phyloP scores from a whole-genome alignment of 2,797 vertebrate genomes.

The Eurystomus glaucurus region DNA sequence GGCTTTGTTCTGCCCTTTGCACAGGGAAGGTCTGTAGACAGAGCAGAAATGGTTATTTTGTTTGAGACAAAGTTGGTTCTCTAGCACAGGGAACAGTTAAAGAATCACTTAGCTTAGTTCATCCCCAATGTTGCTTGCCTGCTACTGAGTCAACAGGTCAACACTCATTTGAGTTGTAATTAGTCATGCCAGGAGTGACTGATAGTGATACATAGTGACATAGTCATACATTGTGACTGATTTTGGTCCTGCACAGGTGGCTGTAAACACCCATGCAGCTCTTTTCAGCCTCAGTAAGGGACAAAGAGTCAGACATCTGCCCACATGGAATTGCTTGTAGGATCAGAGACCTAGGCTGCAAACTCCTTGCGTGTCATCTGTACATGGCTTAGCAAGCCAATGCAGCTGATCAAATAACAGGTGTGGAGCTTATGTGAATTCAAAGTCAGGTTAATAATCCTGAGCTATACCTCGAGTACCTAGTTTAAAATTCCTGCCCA shows the following conservation, averaged over 20 bases:
- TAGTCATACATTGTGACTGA: neutral
- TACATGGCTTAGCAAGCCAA: neutral
- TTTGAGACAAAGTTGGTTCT: neutral
- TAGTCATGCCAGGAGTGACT: neutral
- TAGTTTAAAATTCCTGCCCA: neutral
- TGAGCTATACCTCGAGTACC: neutral
- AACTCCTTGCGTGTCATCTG: accelerated
- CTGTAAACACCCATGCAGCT: neutral
- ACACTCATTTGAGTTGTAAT: neutral
- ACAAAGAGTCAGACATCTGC: neutral
- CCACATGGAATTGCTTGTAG: neutral
- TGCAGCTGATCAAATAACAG: neutral
- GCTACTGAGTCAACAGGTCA: neutral
- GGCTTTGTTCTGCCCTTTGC: neutral
- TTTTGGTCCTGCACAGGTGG: neutral
- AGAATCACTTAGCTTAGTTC: neutral
- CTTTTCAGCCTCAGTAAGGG: neutral
- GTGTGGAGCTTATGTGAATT: neutral
- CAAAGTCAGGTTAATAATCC: neutral
- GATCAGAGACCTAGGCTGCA: neutral
- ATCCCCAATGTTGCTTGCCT: neutral
- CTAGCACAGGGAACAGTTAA: neutral
- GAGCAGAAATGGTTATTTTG: neutral
- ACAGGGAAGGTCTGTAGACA: neutral
- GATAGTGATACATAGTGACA: no score